Evolutionary conservation across 1,140 invertebrate genomes (phyloP).

Genomic region (Heliconius hermathena): DNA sequence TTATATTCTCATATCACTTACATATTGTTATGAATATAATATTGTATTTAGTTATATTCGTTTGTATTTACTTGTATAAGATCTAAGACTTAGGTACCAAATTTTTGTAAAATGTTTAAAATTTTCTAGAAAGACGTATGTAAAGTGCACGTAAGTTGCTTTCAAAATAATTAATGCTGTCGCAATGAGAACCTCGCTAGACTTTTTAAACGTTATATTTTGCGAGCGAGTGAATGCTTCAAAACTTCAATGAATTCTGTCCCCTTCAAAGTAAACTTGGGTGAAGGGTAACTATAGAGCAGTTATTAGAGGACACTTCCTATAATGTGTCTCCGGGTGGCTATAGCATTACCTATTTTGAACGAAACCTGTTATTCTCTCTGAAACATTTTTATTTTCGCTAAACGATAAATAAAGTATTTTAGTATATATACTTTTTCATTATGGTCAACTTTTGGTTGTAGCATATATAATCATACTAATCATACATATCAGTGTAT

Average conservation of each 20-base stretch:
- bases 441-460: neutral
- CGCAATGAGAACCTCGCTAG: constrained; percentile 18
- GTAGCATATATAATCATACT: neutral
- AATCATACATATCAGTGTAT: too few species aligned
- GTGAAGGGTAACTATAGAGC: constrained; percentile 18
- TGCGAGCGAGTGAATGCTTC: constrained; percentile 11
- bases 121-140: constrained; percentile 13
- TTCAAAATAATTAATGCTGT: constrained; percentile 27
- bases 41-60: too few species aligned
- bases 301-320: constrained; percentile 13
- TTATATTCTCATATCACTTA: neutral
- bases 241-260: constrained; percentile 7
- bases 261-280: neutral
- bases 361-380: neutral
- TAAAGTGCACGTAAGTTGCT: constrained; percentile 16
- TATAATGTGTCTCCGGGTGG: neutral
- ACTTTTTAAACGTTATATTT: constrained; percentile 26
- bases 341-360: constrained; percentile 19
- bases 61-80: neutral
- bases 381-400: neutral
- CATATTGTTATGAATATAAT: neutral
- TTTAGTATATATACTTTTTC: neutral
- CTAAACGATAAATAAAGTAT: too few species aligned
- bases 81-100: neutral
- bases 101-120: neutral